A percentile compares a stretch with the other conserved stretches of the same genome.
phyloP scores from a whole-genome alignment of 2,888 invertebrate species.

The Drosophila gaucha region DNA sequence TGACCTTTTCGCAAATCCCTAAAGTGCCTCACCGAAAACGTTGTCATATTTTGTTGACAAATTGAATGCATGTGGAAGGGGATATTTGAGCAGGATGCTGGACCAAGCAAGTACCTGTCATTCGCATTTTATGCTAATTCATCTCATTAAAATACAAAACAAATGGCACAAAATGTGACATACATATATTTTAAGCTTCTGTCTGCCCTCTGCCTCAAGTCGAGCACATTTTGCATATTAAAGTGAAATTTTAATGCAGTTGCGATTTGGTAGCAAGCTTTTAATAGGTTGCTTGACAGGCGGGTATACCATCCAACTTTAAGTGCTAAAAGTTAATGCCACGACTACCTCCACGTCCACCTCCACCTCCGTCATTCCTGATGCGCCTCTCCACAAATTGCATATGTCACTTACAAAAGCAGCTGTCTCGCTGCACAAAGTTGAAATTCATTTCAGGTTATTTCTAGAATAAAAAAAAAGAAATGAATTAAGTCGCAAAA shows the following conservation, averaged over 20 bases:
- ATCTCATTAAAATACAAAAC: conserved; percentile 75
- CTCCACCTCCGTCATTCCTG: background rate
- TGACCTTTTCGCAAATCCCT: conserved; percentile 69
- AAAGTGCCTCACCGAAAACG: conserved; percentile 70
- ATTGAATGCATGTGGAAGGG: conserved; percentile 53
- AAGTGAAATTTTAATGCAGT: conserved; percentile 64
- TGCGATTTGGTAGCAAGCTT: conserved; percentile 44
- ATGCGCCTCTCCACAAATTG: conserved; percentile 54
- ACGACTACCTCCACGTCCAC: background rate
- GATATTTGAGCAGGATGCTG: background rate
- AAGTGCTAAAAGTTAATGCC: conserved; percentile 16
- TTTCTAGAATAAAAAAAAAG: conserved; percentile 7
- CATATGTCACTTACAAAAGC: conserved; percentile 70
- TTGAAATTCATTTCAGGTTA: conserved; percentile 58
- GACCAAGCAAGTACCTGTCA: conserved; percentile 52
- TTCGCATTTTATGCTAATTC: conserved; percentile 77
- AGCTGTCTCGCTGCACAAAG: conserved; percentile 21
- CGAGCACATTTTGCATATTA: conserved; percentile 52
- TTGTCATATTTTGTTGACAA: conserved; percentile 75
- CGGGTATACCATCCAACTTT: conserved; percentile 7
- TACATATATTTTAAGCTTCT: conserved; percentile 55
- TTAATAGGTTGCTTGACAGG: conserved; percentile 44
- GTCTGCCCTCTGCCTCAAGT: conserved; percentile 31
- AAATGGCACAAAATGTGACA: conserved; percentile 62
- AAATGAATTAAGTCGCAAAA: conserved; percentile 23